Evolutionary conservation across 1,140 invertebrate species (phyloP), one percentile per base, ranked within the genome.

Genomic region (Chrysomallon squamiferum): DNA sequence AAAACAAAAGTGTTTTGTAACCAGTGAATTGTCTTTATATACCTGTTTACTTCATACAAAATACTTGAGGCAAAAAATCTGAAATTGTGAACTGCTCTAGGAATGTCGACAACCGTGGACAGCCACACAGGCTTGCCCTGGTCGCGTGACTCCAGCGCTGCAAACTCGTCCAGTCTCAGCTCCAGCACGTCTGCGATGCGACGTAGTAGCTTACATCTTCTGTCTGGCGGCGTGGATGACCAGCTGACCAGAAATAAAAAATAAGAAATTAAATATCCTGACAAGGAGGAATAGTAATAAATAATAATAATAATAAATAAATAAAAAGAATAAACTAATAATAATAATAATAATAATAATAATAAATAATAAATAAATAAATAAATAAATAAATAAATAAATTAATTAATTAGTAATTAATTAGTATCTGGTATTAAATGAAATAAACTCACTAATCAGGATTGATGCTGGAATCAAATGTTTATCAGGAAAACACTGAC

Each of bases 41-140:
- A 88, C 86, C 70, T 82, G 59, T 86, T 85, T 18, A 82, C 67
- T 63, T 87, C 79, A 77, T 87, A 81, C 9, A 85, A 74, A 54
- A 87, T 78, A 52, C 84, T 80, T 9, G 87, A 80, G 3, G 89
- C 89, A 83, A 89, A 90, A 72, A 87, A 84, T 66, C 88, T 80
- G 64, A 90, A 87, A 69, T 90, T 90, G 56, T 87, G 77, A 20
- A 88, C 82, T 52, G 87, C 87, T 65, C 89, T 81, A 4, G 89
- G 89, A 66, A 90, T 89, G 69, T 90, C 89, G 22, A 89, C 74
- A 32, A 66, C 77, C 52, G 75, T 85, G 3, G 89, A 85, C 45
- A 89, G 73, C 79, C 80, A 85, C 4, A 90, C 65, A 4, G 89
- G 88, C 74, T 90, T 90, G 2, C 89, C 89, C 77, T 90, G 89